Evolutionary conservation across 2,888 invertebrate genomes (phyloP), one percentile per base, ranked within the genome.

Genomic region (Pandemis heparana): DNA sequence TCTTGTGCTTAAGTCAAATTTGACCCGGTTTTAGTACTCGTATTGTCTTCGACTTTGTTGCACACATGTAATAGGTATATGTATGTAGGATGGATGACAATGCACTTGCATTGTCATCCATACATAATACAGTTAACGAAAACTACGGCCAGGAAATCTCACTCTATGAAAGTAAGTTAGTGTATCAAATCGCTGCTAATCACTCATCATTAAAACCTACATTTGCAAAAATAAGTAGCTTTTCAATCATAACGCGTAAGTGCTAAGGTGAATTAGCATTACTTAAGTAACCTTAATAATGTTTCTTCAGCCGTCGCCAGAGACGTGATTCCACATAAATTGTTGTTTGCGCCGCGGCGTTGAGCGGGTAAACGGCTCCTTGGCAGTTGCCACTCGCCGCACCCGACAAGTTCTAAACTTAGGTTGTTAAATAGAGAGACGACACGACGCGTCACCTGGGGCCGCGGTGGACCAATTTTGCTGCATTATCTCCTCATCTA

Each of bases 261-360:
- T 70, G 18, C 12, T 0, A 7, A 16, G 18, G 18, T 18, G 18
- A 39, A 41, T 23, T 16, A 32, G 51, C 14, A 46, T 67, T 56
- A 53, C 18, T 18, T 53, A 18, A 53, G 53, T 53, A 53, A 61
- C 48, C 48, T 23, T 70, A 43, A 53, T 60, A 60, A 65, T 65
- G 51, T 62, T 63, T 56, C 63, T 23, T 56, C 43, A 53, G 12
- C 12, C 14, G 68, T 63, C n/a, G 32, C 51, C n/a, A 53, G 32
- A 62, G 74, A 81, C 82, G 82, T 84, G 82, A 81, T 82, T 81
- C 79, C 76, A 82, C 83, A 83, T 82, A 81, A 82, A 83, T 78
- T 78, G 79, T 78, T 82, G 83, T 84, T 84, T 81, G 82, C 80
- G 77, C 75, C 77, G 77, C 76, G 18, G 23, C 10, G 53, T 53